phyloP scores from a whole-genome alignment of 1,140 invertebrate genomes.

The Acyrthosiphon pisum region DNA sequence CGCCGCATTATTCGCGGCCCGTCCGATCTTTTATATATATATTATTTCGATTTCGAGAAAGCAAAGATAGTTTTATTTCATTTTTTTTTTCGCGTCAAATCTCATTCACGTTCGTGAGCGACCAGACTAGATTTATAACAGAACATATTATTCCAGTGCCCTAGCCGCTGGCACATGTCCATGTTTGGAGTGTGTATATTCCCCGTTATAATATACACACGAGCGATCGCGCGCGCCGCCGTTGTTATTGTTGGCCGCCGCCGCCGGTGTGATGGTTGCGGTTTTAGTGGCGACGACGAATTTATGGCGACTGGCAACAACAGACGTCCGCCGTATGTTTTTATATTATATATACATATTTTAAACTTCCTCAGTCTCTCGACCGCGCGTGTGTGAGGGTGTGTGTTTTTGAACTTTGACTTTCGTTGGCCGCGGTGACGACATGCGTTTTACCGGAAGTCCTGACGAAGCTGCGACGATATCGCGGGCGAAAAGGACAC shows the following conservation, averaged over 20 bases:
- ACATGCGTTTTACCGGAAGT: background rate
- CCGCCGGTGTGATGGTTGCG: background rate
- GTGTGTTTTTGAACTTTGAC: background rate
- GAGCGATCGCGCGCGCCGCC: background rate
- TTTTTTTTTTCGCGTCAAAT: constrained; percentile 10
- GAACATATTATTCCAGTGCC: constrained; percentile 15
- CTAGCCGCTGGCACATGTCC: constrained; percentile 34
- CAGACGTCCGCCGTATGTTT: background rate
- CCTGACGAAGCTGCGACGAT: background rate
- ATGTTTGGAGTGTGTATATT: constrained; percentile 34
- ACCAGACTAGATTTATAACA: constrained; percentile 35
- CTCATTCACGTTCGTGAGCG: constrained; percentile 19
- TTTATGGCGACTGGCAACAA: background rate
- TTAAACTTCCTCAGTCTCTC: background rate
- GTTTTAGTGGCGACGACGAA: constrained; percentile 24
- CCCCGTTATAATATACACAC: background rate
- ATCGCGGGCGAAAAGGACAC: background rate
- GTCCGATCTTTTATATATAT: background rate
- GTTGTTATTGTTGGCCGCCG: constrained; percentile 35
- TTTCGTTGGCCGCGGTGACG: background rate
- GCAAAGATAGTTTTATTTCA: background rate
- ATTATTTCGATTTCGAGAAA: constrained; percentile 28
- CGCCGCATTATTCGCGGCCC: background rate
- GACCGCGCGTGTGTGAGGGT: too few species aligned
- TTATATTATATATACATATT: background rate